Evolutionary conservation across 2,113 vertebrate species (phyloP), one percentile per base, ranked within the genome.

Genomic region (Podilymbus podiceps): DNA sequence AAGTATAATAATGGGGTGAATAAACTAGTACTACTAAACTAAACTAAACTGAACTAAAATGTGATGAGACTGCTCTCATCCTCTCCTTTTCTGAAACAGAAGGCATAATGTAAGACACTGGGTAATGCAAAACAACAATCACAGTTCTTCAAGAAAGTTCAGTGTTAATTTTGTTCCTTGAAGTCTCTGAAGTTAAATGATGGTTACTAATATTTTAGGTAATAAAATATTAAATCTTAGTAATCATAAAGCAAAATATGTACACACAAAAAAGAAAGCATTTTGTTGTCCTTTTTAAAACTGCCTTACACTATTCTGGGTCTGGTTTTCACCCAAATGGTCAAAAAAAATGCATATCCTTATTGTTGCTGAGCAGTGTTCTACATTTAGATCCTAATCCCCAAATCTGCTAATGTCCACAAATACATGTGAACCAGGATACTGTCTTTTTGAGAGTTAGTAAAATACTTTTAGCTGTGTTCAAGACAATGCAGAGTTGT

Each of bases 221-320:
- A 9, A 67, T 27, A 20, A 67, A 38, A 50, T 46, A 35, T 28
- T 50, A 64, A 50, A 28, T 62, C 16, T 49, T 44, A 28, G 2
- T 38, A 40, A 74, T 40, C 2, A 21, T 40, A 35, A 60, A 53
- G 4, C 3, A 28, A 38, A 55, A 38, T 17, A 20, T 53, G 3
- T 3, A 30, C 11, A 30, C 11, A n/a, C 6, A 55, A 15, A 47
- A 59, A 47, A 7, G 1, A 35, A 64, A 53, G 1, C 0, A 9
- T 40, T 82, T 55, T 55, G 3, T 6, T 64, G 8, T 50, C 8
- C 28, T 10, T 59, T 47, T 10, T 56, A 46, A 60, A 60, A 53
- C 12, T 35, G 6, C 4, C 7, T 62, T 47, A 20, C 3, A 2
- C 3, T 1, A 0, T 59, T 82, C 23, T 75, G 44, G 15, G 13